Evolutionary conservation across 2,888 invertebrate species (phyloP), one percentile per base, ranked within the genome.

Genomic region (Brachyptera risi): DNA sequence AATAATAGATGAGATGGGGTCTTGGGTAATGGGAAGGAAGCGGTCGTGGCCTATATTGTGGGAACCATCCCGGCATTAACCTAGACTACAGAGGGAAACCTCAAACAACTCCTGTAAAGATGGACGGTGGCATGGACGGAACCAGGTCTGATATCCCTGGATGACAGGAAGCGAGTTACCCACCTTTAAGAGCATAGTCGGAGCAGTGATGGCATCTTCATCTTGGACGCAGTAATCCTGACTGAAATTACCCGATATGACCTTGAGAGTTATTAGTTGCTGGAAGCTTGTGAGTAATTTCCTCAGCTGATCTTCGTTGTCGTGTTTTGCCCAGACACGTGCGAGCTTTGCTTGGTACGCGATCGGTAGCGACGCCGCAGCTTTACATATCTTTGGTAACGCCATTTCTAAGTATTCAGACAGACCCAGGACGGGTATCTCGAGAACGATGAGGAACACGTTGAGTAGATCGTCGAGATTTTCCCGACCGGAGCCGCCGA

Each of bases 111-210:
- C n/a, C n/a, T n/a, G n/a, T n/a, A n/a, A n/a, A n/a, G n/a, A n/a
- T n/a, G n/a, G n/a, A n/a, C n/a, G n/a, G n/a, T n/a, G n/a, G n/a
- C n/a, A n/a, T n/a, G n/a, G n/a, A n/a, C n/a, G n/a, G n/a, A n/a
- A n/a, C n/a, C n/a, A n/a, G n/a, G n/a, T n/a, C n/a, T n/a, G n/a
- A n/a, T n/a, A n/a, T n/a, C n/a, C n/a, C n/a, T n/a, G n/a, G n/a
- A n/a, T n/a, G n/a, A n/a, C n/a, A n/a, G n/a, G n/a, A n/a, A n/a
- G n/a, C n/a, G n/a, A n/a, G n/a, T n/a, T n/a, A n/a, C n/a, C 11
- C 7, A 87, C 87, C 80, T 92, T 95, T 83, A 96, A 87, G 56
- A 95, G 83, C 79, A 89, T 90, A 17, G 94, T 92, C 1, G 93
- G 90, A 62, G 88, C 85, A 17, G 90, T 88, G 60, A 96, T 88